Base-by-base conservation (phyloP, 2,888 invertebrate species). In the Cephus nigrinus region DNA sequence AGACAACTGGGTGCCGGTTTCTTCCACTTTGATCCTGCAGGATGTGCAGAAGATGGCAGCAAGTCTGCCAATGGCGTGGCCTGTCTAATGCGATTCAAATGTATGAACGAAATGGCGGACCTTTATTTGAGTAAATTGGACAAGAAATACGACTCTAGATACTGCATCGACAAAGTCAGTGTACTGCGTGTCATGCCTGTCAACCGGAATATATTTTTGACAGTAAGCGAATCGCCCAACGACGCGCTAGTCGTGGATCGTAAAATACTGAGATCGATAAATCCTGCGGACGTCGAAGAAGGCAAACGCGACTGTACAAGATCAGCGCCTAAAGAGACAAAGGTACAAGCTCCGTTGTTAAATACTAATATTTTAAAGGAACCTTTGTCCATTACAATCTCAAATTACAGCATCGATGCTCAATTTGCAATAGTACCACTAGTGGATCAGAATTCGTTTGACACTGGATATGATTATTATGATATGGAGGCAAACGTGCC, bases 11-110 rank as follows among this genome's bases (percentile, higher is more conserved):
- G 92, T 0, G 86, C 92, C 3, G 92, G 92, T 74, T 92, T 90
- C 79, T 93, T 93, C 82, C 92, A 93, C 85, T 94, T 94, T 75
- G 94, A 95, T 83, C 94, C 95, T 0, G 93, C 94, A 32, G 93
- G 93, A 0, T 93, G 94, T 76, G 93, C 94, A 82, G 93, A 93
- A 15, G 91, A 93, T 32, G 95, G 95, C 86, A 78, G 78, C 69
- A 74, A 33, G 23, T 71, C 35, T 12, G 55, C 12, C 30, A 77
- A 69, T 0, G 89, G 89, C 1, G 74, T 76, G 0, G 89, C 90
- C 12, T 90, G 90, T 31, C 23, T 87, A 0, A 82, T 90, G 80
- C 84, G 87, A 32, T 87, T 87, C 77, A 87, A 83, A 9, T 81
- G 80, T 4, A 15, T 88, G 73, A 83, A 83, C 72, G 86, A 86